Conservation (phyloP, 2,113 vertebrate species). For the Ia io region DNA sequence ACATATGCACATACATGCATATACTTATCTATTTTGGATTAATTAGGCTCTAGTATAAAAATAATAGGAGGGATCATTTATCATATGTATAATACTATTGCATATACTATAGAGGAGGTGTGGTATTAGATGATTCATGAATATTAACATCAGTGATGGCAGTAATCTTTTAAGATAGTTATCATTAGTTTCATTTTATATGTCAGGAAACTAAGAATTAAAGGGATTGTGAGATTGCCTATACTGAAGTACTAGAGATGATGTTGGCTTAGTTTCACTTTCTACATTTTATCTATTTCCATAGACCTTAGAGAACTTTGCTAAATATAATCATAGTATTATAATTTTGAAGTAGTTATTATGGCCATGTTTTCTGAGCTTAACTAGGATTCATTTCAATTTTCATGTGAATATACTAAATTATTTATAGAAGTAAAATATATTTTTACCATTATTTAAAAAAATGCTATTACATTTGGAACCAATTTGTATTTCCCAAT, state of each 20-base stretch:
- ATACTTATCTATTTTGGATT: background rate
- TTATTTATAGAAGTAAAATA: background rate
- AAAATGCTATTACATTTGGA: background rate
- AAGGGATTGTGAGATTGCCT: background rate
- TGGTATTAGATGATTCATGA: background rate
- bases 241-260: background rate
- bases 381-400: background rate
- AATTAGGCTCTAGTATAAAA: background rate
- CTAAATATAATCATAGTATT: background rate
- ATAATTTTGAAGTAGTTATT: background rate
- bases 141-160: background rate
- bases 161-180: background rate
- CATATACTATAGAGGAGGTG: background rate
- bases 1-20: background rate
- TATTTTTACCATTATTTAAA: background rate
- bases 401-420: background rate
- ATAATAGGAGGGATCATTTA: background rate
- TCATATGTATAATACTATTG: background rate
- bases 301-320: background rate
- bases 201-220: background rate
- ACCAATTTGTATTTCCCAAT: background rate
- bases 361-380: background rate
- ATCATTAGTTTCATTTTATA: background rate
- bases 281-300: background rate
- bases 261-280: background rate